Conservation (phyloP, 2,888 invertebrate genomes). For the Nomada hirtipes region DNA sequence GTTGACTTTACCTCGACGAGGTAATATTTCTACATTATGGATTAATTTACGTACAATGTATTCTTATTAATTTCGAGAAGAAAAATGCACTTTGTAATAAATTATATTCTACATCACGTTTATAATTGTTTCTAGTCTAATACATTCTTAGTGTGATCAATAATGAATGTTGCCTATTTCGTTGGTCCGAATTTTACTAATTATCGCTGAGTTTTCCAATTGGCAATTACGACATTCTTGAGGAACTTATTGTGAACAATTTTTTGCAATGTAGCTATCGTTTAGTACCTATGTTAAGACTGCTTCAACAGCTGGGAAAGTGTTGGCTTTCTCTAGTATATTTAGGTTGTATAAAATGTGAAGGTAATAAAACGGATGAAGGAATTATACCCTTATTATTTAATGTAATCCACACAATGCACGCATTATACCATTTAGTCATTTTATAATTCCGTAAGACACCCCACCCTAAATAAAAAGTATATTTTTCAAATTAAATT, state of each 20-base stretch:
- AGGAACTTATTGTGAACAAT: neutral
- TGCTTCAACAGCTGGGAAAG: neutral
- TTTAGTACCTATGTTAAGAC: neutral
- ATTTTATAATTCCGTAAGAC: too few species aligned
- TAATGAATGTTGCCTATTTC: neutral
- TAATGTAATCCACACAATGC: neutral
- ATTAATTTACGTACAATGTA: neutral
- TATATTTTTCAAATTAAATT: neutral
- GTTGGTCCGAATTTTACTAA: neutral
- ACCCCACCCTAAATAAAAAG: neutral
- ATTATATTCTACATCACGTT: too few species aligned
- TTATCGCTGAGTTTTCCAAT: neutral
- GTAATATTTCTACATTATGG: slow-evolving; percentile 13
- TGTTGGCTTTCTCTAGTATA: too few species aligned
- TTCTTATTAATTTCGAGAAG: too few species aligned
- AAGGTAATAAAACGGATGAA: slow-evolving; percentile 7
- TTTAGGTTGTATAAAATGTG: neutral
- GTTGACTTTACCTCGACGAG: slow-evolving; percentile 22
- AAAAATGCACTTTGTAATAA: neutral
- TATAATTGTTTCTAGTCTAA: too few species aligned
- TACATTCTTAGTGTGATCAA: neutral
- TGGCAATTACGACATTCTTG: neutral
- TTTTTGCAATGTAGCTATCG: neutral
- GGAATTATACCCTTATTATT: neutral
- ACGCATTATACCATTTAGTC: too few species aligned